Conservation (phyloP, 2,797 vertebrate species). For the Artibeus lituratus region DNA sequence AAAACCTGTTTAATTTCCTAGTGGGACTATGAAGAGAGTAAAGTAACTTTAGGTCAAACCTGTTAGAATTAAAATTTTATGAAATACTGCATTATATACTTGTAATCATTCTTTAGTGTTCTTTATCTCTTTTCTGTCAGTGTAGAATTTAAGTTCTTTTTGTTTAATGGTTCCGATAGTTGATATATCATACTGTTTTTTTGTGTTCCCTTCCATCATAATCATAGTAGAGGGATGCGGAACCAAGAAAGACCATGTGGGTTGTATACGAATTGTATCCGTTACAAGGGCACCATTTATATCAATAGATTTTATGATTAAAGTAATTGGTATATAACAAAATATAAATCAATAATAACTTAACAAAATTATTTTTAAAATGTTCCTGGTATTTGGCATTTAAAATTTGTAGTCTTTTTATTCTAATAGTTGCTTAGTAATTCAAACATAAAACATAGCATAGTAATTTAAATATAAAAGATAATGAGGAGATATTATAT, state of each 20-base stretch:
- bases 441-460: constrained; percentile 12
- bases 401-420: constrained; percentile 7
- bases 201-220: neutral
- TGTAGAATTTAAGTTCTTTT: neutral
- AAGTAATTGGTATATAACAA: neutral
- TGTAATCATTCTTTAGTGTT: neutral
- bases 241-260: neutral
- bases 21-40: neutral
- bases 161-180: neutral
- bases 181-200: neutral
- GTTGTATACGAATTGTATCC: neutral
- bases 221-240: neutral
- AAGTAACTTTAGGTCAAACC: neutral
- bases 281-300: neutral
- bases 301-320: neutral
- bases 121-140: neutral
- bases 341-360: neutral
- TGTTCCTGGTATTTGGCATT: neutral
- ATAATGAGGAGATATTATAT: neutral
- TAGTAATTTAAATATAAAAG: constrained; percentile 33
- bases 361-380: neutral
- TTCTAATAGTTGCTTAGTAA: constrained; percentile 16
- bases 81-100: neutral
- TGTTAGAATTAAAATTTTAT: constrained; percentile 24
- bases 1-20: neutral